Conservation (phyloP, 1,140 invertebrate genomes). For the Colletes latitarsis region DNA sequence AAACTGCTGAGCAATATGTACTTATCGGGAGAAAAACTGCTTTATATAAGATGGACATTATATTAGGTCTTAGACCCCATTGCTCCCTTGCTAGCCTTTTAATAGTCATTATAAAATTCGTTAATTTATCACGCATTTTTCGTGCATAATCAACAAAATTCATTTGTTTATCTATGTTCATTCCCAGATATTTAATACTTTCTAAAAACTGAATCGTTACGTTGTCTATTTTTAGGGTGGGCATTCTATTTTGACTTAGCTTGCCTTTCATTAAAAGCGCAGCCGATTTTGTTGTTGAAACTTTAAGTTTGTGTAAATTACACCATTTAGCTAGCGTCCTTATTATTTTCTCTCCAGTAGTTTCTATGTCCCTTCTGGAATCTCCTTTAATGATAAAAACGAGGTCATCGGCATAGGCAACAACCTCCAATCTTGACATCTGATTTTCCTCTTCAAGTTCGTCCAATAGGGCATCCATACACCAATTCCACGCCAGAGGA, state of each 20-base stretch:
- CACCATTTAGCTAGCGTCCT: neutral
- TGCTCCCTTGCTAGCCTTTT: neutral
- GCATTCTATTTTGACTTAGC: too few species aligned
- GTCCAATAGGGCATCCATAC: slow-evolving; percentile 60
- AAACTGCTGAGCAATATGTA: neutral
- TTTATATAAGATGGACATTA: neutral
- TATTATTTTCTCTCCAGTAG: neutral
- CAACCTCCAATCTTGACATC: slow-evolving; percentile 41
- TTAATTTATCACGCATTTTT: neutral
- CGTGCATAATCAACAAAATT: neutral
- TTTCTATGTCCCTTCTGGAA: slow-evolving; percentile 61
- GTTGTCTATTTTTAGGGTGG: too few species aligned
- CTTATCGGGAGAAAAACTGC: neutral
- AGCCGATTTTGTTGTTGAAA: neutral
- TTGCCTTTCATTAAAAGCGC: too few species aligned
- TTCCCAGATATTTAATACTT: too few species aligned
- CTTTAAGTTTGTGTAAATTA: neutral
- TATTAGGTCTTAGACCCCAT: neutral
- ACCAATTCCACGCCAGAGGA: slow-evolving; percentile 73
- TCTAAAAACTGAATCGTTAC: too few species aligned
- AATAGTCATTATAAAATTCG: neutral
- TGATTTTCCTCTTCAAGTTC: slow-evolving; percentile 53
- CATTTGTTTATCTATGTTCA: neutral
- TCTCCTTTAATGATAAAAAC: slow-evolving; percentile 61
- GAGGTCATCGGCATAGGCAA: slow-evolving; percentile 73